Base-by-base conservation (phyloP, 2,888 invertebrate genomes). In the Acleris holmiana region DNA sequence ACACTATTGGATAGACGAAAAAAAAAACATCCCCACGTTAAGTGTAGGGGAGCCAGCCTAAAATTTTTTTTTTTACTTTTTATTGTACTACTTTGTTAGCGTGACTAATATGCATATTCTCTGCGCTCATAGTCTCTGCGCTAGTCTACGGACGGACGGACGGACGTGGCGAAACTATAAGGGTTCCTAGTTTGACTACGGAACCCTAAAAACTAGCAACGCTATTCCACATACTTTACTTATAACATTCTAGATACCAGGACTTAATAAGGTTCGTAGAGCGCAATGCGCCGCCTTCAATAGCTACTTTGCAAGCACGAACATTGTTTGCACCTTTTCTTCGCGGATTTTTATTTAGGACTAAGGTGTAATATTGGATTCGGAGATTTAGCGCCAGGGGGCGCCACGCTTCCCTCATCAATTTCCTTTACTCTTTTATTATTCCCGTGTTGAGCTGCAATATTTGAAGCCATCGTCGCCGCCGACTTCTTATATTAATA, bases 341-440 rank as follows among this genome's bases (percentile, higher is more conserved):
- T 47, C 54, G 55, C 50, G 60, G 59, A 65, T 65, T 65, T 65
- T 60, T 65, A 60, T 65, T 65, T 60, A 65, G 50, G 50, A 60
- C 59, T 60, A 54, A 60, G 65, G 65, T 65, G 60, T 65, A 65
- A 65, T 65, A 65, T 65, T 54, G 65, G 65, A 65, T 65, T 60
- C 55, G 55, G 59, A 61, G 66, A 58, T 66, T 55, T 56, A 59
- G 59, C 66, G 57, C 59, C 61, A 62, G 35, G 50, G 66, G 63
- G 68, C 50, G 59, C 65, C 67, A 63, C 69, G 69, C 51, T 63
- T 58, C 57, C 44, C 67, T 67, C 69, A 69, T 69, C 69, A 69
- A 69, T 69, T 68, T 67, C 61, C 65, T 63, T 69, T 69, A 67
- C 67, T 68, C 62, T 59, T 67, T 69, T 69, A 69, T 69, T 69